These are phyloP conservation scores for Tridacna gigas DNA, from an alignment of 2,888 invertebrate genomes.

Conservation along the genomic window DNA sequence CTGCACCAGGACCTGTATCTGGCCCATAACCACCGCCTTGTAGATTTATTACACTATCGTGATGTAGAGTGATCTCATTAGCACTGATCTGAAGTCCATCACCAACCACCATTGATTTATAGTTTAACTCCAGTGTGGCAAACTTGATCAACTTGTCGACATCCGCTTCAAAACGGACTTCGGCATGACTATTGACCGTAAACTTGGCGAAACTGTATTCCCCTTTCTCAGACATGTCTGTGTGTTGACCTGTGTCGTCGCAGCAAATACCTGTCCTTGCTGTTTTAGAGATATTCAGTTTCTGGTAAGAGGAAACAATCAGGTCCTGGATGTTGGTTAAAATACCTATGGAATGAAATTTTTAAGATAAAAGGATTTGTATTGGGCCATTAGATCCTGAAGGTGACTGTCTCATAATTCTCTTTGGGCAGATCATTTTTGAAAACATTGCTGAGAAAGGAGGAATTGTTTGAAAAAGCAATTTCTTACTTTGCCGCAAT, in stretches of 20 bases:
- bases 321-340: conserved; percentile 71
- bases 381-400: neutral
- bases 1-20: conserved; percentile 69
- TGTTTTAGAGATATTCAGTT: conserved; percentile 64
- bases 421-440: neutral
- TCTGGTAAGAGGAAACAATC: conserved; percentile 71
- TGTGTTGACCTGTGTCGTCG: conserved; percentile 61
- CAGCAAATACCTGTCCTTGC: conserved; percentile 69
- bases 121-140: conserved; percentile 71
- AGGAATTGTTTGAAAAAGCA: neutral
- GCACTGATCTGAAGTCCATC: conserved; percentile 67
- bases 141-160: conserved; percentile 59
- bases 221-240: conserved; percentile 63
- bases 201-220: conserved; percentile 73
- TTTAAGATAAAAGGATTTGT: neutral
- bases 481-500: neutral
- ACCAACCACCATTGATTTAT: conserved; percentile 65
- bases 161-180: conserved; percentile 63
- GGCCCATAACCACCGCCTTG: conserved; percentile 68
- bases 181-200: conserved; percentile 71
- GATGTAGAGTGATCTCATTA: conserved; percentile 71
- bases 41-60: conserved; percentile 69
- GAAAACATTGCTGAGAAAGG: neutral
- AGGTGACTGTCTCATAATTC: no score
- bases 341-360: conserved; percentile 62